Conservation (phyloP, 2,113 vertebrate species). For the Cyrtonyx montezumae region DNA sequence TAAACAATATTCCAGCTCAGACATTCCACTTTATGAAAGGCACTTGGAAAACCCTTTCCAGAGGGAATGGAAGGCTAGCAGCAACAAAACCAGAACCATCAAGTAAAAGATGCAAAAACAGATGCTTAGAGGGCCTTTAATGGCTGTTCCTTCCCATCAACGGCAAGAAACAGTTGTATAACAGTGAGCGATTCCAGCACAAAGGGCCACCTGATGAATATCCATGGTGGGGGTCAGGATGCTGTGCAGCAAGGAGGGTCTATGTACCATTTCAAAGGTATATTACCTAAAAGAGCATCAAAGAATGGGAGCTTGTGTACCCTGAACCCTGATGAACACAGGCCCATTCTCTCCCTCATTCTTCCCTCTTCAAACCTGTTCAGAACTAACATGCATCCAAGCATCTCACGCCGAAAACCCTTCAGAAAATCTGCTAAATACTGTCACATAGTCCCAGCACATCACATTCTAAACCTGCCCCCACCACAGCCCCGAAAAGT, state of each 20-base stretch:
- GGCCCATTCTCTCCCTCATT: not conserved
- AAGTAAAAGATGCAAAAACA: not conserved
- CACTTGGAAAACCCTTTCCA: not conserved
- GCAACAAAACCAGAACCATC: not conserved
- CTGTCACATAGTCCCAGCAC: not conserved
- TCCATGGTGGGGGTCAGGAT: not conserved
- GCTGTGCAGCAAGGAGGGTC: not conserved
- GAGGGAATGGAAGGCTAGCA: not conserved
- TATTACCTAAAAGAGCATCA: not conserved
- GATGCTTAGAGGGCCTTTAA: accelerated
- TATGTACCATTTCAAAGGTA: not conserved
- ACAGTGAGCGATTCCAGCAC: not conserved
- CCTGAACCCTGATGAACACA: accelerated
- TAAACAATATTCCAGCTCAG: not conserved
- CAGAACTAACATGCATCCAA: not conserved
- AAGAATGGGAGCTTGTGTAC: not conserved
- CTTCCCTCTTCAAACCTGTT: not conserved
- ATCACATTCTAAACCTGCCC: not conserved
- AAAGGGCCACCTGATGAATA: not conserved
- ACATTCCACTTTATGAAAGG: not conserved
- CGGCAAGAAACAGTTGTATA: not conserved
- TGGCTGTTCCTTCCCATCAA: not conserved
- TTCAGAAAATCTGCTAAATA: not conserved
- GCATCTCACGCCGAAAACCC: not conserved
- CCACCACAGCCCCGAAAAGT: not conserved